Percentiles rank a stretch among this genome's conserved stretches.
These are phyloP conservation scores for Tolypeutes matacus DNA, from an alignment of 2,797 vertebrate genomes.

Conservation along the genomic window DNA sequence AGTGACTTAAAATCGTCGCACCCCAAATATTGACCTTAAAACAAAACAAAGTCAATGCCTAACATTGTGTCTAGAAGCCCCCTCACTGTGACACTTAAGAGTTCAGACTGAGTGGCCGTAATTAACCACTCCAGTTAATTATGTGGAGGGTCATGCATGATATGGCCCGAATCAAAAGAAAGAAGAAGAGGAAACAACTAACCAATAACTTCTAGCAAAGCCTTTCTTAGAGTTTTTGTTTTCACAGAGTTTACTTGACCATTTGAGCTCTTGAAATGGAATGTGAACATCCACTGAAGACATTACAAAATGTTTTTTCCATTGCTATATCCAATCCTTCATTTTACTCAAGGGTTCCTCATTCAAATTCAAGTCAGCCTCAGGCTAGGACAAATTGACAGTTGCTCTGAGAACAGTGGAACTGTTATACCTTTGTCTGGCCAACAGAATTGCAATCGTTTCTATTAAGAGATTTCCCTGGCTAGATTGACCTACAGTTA, in stretches of 20 bases:
- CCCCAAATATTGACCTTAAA: not conserved
- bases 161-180: not conserved
- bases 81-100: not conserved
- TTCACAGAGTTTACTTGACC: slow-evolving; percentile 50
- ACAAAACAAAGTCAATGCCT: not conserved
- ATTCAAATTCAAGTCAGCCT: not conserved
- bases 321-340: not conserved
- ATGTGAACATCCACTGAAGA: not conserved
- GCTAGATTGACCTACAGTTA: not conserved
- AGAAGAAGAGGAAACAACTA: not conserved
- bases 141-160: not conserved
- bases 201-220: not conserved
- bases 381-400: not conserved
- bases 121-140: not conserved
- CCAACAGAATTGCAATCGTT: not conserved
- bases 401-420: not conserved
- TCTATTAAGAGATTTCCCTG: not conserved
- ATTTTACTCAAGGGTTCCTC: not conserved
- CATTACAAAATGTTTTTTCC: not conserved
- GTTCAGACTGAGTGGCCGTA: not conserved
- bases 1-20: not conserved
- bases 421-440: not conserved
- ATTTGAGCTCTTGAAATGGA: slow-evolving; percentile 64
- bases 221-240: slow-evolving; percentile 42
- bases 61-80: not conserved